Evolutionary conservation across 2,888 invertebrate genomes (phyloP).

Genomic region (Cancer borealis): DNA sequence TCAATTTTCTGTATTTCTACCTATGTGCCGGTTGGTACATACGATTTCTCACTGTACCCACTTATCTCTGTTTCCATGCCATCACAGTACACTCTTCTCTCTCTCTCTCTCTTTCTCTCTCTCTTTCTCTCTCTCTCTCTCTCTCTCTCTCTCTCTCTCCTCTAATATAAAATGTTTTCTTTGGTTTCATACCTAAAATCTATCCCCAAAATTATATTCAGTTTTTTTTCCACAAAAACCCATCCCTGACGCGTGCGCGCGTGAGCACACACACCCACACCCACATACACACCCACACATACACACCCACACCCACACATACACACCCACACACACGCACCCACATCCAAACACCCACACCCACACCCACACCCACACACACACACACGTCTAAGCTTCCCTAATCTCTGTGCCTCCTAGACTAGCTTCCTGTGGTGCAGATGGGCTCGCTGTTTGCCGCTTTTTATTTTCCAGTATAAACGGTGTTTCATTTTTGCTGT

Average conservation of each 20-base stretch:
- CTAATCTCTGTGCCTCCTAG: constrained; percentile 30
- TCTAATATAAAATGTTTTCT: not conserved
- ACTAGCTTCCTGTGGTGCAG: not conserved
- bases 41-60: not conserved
- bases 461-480: not conserved
- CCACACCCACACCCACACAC: constrained; percentile 52
- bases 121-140: not conserved
- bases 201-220: not conserved
- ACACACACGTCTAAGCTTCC: constrained; percentile 41
- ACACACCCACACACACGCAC: constrained; percentile 44
- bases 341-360: constrained; percentile 51
- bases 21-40: not conserved
- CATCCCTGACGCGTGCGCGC: not conserved
- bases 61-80: not conserved
- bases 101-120: not conserved
- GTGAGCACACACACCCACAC: not conserved
- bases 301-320: constrained; percentile 48
- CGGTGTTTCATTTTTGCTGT: not conserved
- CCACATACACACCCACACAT: constrained; percentile 50
- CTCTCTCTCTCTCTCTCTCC: not conserved
- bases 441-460: constrained; percentile 6
- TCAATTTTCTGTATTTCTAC: not conserved
- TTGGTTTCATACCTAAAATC: not conserved
- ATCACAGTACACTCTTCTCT: not conserved
- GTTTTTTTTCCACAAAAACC: not conserved